Conservation (phyloP, 2,888 invertebrate species). For the Harmothoe impar region DNA sequence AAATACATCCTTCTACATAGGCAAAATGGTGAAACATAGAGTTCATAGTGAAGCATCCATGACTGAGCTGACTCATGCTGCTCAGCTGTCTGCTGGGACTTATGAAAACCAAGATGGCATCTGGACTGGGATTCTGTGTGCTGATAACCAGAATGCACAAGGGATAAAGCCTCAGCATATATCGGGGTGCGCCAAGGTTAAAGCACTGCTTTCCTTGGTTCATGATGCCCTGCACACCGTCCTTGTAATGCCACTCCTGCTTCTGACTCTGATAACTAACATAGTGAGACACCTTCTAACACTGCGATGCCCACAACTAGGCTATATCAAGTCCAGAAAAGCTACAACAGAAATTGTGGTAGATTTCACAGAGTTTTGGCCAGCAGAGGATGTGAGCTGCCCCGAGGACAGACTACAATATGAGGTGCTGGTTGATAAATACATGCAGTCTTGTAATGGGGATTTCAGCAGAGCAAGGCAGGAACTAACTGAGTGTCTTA, state of each 20-base stretch:
- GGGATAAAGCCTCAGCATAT: no score
- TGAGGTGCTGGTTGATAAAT: not conserved
- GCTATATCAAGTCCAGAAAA: not conserved
- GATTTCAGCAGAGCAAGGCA: not conserved
- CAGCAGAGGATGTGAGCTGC: not conserved
- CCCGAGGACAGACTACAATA: not conserved
- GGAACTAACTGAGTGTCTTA: not conserved
- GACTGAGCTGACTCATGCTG: no score
- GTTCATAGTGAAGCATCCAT: no score
- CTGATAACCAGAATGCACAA: no score
- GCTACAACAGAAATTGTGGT: not conserved
- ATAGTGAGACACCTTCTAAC: not conserved
- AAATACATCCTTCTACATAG: no score
- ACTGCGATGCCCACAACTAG: not conserved
- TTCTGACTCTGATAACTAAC: not conserved
- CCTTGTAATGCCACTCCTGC: not conserved
- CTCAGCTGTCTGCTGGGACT: no score
- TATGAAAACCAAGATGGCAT: no score
- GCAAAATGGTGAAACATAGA: no score
- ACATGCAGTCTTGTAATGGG: not conserved
- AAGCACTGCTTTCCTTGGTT: no score
- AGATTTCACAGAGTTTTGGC: slow-evolving; percentile 1
- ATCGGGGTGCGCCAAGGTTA: no score
- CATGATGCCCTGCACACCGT: no score
- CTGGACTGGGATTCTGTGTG: no score